Percentiles rank a stretch among this genome's conserved stretches.
Conservation (phyloP, 2,888 invertebrate genomes). For the Fragum sueziense region DNA sequence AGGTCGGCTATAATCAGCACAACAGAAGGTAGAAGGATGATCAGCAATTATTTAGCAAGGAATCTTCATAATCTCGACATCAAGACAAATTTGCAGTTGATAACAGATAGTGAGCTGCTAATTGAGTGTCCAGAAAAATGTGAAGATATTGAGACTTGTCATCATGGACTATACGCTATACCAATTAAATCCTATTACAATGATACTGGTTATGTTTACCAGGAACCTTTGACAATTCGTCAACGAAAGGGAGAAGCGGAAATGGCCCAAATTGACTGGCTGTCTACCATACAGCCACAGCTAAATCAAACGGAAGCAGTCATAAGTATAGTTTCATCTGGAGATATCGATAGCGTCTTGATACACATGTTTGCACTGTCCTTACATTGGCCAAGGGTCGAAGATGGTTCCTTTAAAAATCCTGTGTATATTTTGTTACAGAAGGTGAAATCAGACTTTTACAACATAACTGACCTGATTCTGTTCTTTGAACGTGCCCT, state of each 20-base stretch:
- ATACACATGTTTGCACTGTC: conserved; percentile 39
- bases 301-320: not conserved
- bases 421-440: not conserved
- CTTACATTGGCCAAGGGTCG: conserved; percentile 34
- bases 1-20: not conserved
- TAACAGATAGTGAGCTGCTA: conserved; percentile 2
- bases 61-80: conserved; percentile 18
- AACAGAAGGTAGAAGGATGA: conserved; percentile 1
- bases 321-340: conserved; percentile 14
- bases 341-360: conserved; percentile 42
- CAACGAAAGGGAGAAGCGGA: conserved; percentile 13
- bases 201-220: conserved; percentile 9
- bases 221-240: not conserved
- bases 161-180: not conserved
- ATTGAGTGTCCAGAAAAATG: conserved; percentile 13
- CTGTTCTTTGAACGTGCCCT: not conserved
- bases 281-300: not conserved
- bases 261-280: not conserved
- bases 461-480: conserved; percentile 3
- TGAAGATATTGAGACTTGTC: not conserved
- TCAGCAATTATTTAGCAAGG: conserved; percentile 45
- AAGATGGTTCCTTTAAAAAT: conserved; percentile 21
- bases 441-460: not conserved
- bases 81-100: not conserved
- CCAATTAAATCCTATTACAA: conserved; percentile 18